Conservation (phyloP, 2,797 vertebrate genomes). For the Harpagifer antarcticus region DNA sequence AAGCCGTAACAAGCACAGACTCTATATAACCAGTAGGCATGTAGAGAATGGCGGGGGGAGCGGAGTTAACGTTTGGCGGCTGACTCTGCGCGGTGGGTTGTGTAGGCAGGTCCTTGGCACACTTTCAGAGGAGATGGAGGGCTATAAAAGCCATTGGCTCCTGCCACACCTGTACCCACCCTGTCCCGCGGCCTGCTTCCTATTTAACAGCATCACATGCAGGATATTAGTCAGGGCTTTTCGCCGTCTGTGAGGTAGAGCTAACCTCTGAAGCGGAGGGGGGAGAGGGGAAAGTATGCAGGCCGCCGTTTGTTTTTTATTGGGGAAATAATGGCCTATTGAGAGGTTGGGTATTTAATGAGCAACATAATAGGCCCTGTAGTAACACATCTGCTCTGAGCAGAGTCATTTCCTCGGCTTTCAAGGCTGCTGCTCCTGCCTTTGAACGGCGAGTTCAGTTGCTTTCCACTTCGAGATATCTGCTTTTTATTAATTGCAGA, state of each 20-base stretch:
- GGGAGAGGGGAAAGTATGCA: constrained; percentile 77
- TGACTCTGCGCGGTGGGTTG: constrained; percentile 63
- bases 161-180: constrained; percentile 86
- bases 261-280: constrained; percentile 79
- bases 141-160: constrained; percentile 85
- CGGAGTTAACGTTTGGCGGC: constrained; percentile 76
- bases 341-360: constrained; percentile 88
- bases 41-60: constrained; percentile 67
- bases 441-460: constrained; percentile 74
- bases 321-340: constrained; percentile 89
- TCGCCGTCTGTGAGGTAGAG: constrained; percentile 83
- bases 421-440: constrained; percentile 78
- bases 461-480: constrained; percentile 70
- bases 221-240: constrained; percentile 87
- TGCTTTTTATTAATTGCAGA: constrained; percentile 81
- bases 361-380: constrained; percentile 88
- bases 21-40: constrained; percentile 79
- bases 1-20: constrained; percentile 81
- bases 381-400: constrained; percentile 87
- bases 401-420: constrained; percentile 84
- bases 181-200: constrained; percentile 82
- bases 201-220: constrained; percentile 87
- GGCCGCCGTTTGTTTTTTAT: constrained; percentile 86
- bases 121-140: constrained; percentile 82
- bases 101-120: constrained; percentile 83